These are phyloP conservation scores for Noctilio leporinus DNA, from an alignment of 2,113 vertebrate genomes.

Conservation along the genomic window DNA sequence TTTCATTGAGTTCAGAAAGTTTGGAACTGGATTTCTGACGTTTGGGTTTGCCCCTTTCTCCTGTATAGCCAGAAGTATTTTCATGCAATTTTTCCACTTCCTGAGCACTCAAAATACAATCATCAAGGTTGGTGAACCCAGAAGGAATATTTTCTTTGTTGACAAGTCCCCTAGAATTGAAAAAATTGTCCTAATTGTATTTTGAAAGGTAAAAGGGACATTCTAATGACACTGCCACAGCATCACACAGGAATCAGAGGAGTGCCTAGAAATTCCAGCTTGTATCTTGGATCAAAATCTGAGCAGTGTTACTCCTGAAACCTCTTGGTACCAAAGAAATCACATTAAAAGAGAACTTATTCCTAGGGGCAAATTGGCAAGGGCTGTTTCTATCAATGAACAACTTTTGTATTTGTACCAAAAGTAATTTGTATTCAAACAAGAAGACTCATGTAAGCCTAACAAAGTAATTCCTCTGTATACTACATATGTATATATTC, in stretches of 20 bases:
- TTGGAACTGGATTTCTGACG: constrained; percentile 85
- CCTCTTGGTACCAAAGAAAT: neutral
- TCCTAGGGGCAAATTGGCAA: constrained; percentile 39
- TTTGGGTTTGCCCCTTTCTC: constrained; percentile 81
- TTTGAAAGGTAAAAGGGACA: constrained; percentile 1
- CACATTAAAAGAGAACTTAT: neutral
- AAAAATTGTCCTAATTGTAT: constrained; percentile 6
- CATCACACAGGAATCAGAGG: neutral
- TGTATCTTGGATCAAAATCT: constrained; percentile 25
- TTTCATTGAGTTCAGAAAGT: constrained; percentile 81
- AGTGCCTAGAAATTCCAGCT: neutral
- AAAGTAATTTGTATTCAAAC: constrained; percentile 41
- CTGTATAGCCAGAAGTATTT: constrained; percentile 70
- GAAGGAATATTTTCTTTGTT: constrained; percentile 95
- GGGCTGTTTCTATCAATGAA: constrained; percentile 10
- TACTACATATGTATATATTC: neutral
- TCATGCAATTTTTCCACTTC: constrained; percentile 79
- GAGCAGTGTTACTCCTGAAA: neutral
- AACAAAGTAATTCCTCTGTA: neutral
- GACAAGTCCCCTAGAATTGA: constrained; percentile 75
- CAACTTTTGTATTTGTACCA: constrained; percentile 10
- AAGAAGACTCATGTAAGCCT: neutral
- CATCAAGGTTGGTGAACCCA: constrained; percentile 73
- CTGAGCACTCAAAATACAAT: constrained; percentile 75
- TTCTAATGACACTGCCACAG: constrained; percentile 32